Percentiles rank a stretch among this genome's conserved stretches.
Conservation (phyloP, 2,113 vertebrate species). For the Tichodroma muraria region DNA sequence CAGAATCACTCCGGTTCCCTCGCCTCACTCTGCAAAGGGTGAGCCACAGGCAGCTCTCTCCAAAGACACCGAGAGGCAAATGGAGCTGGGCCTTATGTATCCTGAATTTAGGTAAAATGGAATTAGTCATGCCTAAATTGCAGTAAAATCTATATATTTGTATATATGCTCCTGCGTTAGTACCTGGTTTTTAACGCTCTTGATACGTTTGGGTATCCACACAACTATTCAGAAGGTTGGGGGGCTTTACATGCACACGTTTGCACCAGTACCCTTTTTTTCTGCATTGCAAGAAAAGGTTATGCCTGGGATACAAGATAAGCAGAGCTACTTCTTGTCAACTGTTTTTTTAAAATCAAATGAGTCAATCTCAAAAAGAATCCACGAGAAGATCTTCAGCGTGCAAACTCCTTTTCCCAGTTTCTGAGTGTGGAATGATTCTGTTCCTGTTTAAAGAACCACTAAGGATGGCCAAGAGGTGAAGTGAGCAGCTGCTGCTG, state of each 20-base stretch:
- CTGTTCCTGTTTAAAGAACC: neutral
- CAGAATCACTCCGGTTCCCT: rapidly evolving
- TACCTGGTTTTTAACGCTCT: neutral
- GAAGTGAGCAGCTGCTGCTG: neutral
- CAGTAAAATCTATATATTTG: neutral
- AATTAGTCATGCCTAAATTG: neutral
- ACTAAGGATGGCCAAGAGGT: neutral
- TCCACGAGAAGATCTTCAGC: neutral
- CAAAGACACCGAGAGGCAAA: neutral
- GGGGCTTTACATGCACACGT: rapidly evolving
- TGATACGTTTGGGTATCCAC: neutral
- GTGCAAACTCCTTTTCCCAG: neutral
- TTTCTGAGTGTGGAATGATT: neutral
- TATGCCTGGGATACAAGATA: neutral
- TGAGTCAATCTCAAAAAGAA: neutral
- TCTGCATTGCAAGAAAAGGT: neutral
- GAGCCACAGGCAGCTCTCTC: neutral
- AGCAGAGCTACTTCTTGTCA: neutral
- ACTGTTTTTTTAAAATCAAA: neutral
- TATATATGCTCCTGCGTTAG: neutral
- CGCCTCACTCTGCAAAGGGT: neutral
- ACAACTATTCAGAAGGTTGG: neutral
- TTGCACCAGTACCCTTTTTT: neutral
- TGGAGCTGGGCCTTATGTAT: rapidly evolving
- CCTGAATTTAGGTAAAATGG: neutral